These are phyloP conservation scores for Drosophila oshimai DNA, from an alignment of 1,140 invertebrate genomes.

Conservation along the genomic window DNA sequence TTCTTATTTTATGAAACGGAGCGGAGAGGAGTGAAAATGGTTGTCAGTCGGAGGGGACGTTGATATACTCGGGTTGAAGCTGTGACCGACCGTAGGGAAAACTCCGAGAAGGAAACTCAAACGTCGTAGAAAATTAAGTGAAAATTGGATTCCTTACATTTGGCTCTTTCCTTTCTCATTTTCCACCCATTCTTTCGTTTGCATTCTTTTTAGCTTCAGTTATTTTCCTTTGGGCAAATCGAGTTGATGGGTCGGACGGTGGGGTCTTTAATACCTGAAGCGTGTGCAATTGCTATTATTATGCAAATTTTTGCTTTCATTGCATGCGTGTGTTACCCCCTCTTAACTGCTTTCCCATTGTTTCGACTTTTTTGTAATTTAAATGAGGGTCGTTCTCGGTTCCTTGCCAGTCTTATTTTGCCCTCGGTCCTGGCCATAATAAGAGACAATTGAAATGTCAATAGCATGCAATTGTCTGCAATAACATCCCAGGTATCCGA, in stretches of 20 bases:
- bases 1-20: slow-evolving; percentile 16
- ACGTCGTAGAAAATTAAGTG: slow-evolving; percentile 66
- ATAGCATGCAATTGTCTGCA: slow-evolving; percentile 65
- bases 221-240: slow-evolving; percentile 49
- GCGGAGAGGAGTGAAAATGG: slow-evolving; percentile 17
- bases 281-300: slow-evolving; percentile 79
- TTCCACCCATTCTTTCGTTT: not conserved
- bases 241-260: slow-evolving; percentile 35
- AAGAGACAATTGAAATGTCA: slow-evolving; percentile 73
- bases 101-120: slow-evolving; percentile 50
- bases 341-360: not conserved
- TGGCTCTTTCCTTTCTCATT: slow-evolving; percentile 15
- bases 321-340: slow-evolving; percentile 58
- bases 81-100: slow-evolving; percentile 11
- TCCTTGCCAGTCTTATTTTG: not conserved
- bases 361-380: slow-evolving; percentile 39
- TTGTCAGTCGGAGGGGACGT: slow-evolving; percentile 21
- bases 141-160: slow-evolving; percentile 74
- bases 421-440: slow-evolving; percentile 43
- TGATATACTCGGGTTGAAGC: not conserved
- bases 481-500: slow-evolving; percentile 33
- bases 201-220: not conserved
- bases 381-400: slow-evolving; percentile 41
- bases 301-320: slow-evolving; percentile 72
- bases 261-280: slow-evolving; percentile 72